Base-by-base conservation (phyloP, 1,140 invertebrate genomes). In the Aphelenchoides fujianensis region DNA sequence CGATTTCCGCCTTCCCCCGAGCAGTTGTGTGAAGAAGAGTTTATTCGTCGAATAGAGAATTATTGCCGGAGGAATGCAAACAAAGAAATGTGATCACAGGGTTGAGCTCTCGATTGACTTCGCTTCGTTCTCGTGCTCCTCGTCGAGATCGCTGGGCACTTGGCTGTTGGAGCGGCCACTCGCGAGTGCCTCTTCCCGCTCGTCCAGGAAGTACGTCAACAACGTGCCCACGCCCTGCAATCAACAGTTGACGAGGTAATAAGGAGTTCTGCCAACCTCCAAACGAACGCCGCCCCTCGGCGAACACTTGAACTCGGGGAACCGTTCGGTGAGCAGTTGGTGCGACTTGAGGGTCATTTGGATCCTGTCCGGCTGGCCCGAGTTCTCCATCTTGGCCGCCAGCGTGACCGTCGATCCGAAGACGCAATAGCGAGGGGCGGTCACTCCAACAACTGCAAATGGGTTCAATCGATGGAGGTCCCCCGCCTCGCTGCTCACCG, bases 381-480 rank as follows among this genome's bases (percentile, higher is more conserved):
- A 73, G 35, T 81, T 78, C 55, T 78, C 76, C 76, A 78, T 78
- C 68, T 80, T 78, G 54, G 76, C 78, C 12, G 76, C 3, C 28
- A 68, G 57, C 1, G 19, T 27, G 23, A 66, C 71, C 28, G 76
- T 78, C 53, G 76, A 53, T 2, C 76, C 76, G 59, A 78, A 78
- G n/a, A 78, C 76, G 54, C 76, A 78, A 35, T 81, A 78, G 41
- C 76, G 68, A 32, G 76, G 76, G 3, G 78, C 79, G 16, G 78
- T 78, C 28, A 78, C 63, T 19, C 76, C 76, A 41, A 78, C 78
- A 41, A 77, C 75, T 2, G n/a, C n/a, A n/a, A n/a, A n/a, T n/a
- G n/a, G n/a, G n/a, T n/a, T n/a, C n/a, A n/a, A n/a, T n/a, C n/a
- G n/a, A n/a, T n/a, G n/a, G n/a, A n/a, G n/a, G n/a, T 48, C 41